Conservation (phyloP, 2,797 vertebrate species). For the Astyanax mexicanus region DNA sequence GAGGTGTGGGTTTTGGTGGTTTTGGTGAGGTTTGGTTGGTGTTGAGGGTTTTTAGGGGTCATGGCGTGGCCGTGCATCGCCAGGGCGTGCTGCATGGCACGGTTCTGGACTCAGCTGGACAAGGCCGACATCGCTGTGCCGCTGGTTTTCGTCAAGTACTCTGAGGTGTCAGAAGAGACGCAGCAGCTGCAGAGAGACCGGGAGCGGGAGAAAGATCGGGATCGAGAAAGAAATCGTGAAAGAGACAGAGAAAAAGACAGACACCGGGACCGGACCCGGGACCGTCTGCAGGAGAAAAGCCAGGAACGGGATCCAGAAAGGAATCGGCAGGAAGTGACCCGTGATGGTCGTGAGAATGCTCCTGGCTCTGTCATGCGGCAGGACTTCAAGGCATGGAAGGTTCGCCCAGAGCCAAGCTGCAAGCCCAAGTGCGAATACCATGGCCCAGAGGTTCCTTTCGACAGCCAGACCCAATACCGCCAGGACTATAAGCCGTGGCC, state of each 20-base stretch:
- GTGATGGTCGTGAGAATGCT: constrained; percentile 72
- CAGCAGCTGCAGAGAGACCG: constrained; percentile 71
- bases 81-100: constrained; percentile 97
- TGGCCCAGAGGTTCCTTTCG: constrained; percentile 88
- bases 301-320: constrained; percentile 21
- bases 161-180: constrained; percentile 87
- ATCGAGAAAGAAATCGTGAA: neutral
- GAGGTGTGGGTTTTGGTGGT: constrained; percentile 60
- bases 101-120: constrained; percentile 98
- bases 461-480: constrained; percentile 95
- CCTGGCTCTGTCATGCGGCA: constrained; percentile 93
- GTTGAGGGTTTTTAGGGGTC: constrained; percentile 38
- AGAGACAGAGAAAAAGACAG: neutral
- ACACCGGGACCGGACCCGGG: neutral
- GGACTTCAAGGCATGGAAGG: constrained; percentile 93
- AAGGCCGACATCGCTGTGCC: constrained; percentile 97
- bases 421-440: constrained; percentile 94
- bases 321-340: constrained; percentile 58
- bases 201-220: neutral
- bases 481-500: constrained; percentile 97
- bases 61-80: constrained; percentile 99
- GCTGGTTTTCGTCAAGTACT: constrained; percentile 93
- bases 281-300: constrained; percentile 72
- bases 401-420: constrained; percentile 91
- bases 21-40: neutral